Conservation (phyloP, 2,113 vertebrate genomes). For the Tachysurus fulvidraco region DNA sequence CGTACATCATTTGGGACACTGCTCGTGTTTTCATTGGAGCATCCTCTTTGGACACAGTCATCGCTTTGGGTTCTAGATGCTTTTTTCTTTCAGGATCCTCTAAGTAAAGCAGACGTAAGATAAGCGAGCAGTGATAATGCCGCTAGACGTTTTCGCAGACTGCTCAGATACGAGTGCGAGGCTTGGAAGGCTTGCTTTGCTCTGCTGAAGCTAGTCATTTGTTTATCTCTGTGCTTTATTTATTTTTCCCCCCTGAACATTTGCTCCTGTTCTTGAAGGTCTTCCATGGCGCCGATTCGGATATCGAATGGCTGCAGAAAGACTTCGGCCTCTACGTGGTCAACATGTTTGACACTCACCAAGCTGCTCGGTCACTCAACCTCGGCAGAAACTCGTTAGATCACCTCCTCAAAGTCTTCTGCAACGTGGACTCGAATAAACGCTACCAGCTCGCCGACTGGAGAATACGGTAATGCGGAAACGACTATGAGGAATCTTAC, state of each 20-base stretch:
- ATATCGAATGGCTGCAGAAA: conserved; percentile 95
- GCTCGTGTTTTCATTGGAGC: neutral
- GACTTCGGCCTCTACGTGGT: conserved; percentile 94
- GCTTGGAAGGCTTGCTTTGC: too few relatives aligned
- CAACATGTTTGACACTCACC: conserved; percentile 95
- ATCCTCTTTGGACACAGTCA: neutral
- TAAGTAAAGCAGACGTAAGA: neutral
- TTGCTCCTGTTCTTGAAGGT: conserved; percentile 71
- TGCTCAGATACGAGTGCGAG: neutral
- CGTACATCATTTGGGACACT: too few relatives aligned
- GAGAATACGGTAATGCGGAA: conserved; percentile 83
- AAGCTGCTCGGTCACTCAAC: conserved; percentile 87
- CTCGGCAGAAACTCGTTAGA: conserved; percentile 90
- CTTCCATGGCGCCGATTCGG: conserved; percentile 93
- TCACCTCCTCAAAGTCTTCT: conserved; percentile 87
- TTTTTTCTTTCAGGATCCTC: neutral
- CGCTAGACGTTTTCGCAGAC: neutral
- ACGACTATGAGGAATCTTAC: neutral
- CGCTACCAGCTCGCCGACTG: conserved; percentile 96
- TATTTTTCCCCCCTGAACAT: neutral
- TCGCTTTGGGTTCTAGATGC: neutral
- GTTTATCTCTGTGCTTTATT: neutral
- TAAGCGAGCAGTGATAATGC: neutral
- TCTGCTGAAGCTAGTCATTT: neutral
- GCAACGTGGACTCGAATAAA: conserved; percentile 84